phyloP scores from a whole-genome alignment of 1,140 invertebrate genomes.

The Tyrophagus putrescentiae region DNA sequence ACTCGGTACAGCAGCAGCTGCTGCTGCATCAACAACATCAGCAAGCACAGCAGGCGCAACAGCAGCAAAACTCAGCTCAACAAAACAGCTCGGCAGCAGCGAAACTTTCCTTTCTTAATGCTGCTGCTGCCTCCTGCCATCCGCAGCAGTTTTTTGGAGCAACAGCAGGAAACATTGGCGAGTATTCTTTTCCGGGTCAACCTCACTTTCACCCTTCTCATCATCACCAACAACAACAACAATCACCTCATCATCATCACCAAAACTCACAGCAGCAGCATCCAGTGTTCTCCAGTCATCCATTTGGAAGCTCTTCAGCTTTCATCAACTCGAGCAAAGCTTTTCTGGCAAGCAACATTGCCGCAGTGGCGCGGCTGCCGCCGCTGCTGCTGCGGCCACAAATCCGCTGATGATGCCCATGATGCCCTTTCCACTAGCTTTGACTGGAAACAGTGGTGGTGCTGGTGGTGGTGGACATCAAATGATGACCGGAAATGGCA shows the following conservation, averaged over 20 bases:
- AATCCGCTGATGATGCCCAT: slow-evolving; percentile 12
- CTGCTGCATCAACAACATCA: neutral
- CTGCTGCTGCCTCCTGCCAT: too few species aligned
- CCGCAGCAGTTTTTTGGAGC: too few species aligned
- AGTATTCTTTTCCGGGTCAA: too few species aligned
- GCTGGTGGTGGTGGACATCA: too few species aligned
- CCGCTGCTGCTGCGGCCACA: neutral
- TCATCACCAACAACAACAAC: slow-evolving; percentile 1
- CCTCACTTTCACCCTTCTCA: too few species aligned
- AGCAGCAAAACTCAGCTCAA: too few species aligned
- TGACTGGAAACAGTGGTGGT: too few species aligned
- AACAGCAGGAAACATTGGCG: too few species aligned
- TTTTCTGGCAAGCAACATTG: slow-evolving; percentile 4
- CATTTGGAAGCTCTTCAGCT: too few species aligned
- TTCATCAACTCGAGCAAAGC: neutral
- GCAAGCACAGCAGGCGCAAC: neutral
- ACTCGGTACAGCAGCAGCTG: neutral
- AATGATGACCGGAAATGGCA: neutral
- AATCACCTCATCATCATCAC: slow-evolving; percentile 8
- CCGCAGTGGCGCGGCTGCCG: slow-evolving; percentile 7
- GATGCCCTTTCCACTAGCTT: neutral
- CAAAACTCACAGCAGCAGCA: neutral
- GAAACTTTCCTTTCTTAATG: too few species aligned
- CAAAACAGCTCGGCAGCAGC: too few species aligned
- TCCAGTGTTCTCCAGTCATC: too few species aligned